Evolutionary conservation across 2,797 vertebrate genomes (phyloP).

Genomic region (Chelmon rostratus): DNA sequence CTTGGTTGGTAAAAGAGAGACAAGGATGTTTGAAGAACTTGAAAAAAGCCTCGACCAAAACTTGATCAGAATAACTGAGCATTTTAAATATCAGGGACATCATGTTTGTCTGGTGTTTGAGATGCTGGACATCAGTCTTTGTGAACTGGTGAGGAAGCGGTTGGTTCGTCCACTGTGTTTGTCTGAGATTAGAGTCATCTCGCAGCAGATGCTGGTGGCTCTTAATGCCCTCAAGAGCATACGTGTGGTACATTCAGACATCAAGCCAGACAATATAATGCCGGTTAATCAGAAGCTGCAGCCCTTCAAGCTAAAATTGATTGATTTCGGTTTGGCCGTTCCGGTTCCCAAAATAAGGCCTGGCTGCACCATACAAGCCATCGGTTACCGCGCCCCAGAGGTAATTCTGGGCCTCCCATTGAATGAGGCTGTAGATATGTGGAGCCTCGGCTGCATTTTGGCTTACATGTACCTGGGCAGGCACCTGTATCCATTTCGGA

Average conservation of each 20-base stretch:
- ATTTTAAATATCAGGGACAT: neutral
- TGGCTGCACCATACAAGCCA: neutral
- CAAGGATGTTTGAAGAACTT: no score
- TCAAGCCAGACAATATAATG: conserved; percentile 56
- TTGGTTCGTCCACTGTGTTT: neutral
- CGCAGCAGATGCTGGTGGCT: conserved; percentile 25
- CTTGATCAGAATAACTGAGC: neutral
- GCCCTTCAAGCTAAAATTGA: conserved; percentile 38
- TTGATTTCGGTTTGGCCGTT: conserved; percentile 4
- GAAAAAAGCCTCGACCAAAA: no score
- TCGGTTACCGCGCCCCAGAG: neutral
- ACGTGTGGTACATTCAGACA: conserved; percentile 2
- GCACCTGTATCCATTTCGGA: neutral
- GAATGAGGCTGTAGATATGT: neutral
- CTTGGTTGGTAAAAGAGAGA: neutral
- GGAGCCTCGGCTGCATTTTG: neutral
- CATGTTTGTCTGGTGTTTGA: neutral
- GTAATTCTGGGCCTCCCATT: no score
- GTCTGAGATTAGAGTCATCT: neutral
- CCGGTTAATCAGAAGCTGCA: neutral
- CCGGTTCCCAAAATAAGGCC: neutral
- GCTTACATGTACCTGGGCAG: neutral
- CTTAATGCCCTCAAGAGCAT: conserved; percentile 20
- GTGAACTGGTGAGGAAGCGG: no score
- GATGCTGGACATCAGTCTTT: neutral